Evolutionary conservation across 2,113 vertebrate genomes (phyloP).

Genomic region (Pelmatolapia mariae): DNA sequence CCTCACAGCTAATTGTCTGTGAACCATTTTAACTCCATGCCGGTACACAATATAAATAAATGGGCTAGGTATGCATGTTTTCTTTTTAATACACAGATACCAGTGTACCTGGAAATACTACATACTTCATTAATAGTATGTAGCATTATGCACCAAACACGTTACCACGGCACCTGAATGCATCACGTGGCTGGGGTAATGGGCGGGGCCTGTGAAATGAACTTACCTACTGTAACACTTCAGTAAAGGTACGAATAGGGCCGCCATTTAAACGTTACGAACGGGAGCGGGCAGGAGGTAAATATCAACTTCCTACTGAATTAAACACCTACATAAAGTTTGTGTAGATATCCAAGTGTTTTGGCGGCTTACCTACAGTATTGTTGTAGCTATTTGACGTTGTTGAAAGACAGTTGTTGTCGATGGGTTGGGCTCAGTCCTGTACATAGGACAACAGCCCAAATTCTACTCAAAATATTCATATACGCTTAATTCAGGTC

Average conservation of each 20-base stretch:
- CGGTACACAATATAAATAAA: neutral
- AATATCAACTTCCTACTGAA: neutral
- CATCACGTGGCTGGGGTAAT: neutral
- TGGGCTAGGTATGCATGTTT: neutral
- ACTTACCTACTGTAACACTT: neutral
- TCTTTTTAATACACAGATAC: neutral
- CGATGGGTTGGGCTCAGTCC: neutral
- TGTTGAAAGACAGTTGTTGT: neutral
- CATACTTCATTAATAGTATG: neutral
- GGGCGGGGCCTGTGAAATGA: neutral
- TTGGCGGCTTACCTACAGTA: no score
- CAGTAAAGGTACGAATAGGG: constrained; percentile 8
- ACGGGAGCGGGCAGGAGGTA: neutral
- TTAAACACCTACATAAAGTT: neutral
- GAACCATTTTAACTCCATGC: neutral
- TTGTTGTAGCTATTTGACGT: neutral
- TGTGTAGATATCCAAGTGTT: neutral
- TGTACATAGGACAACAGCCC: neutral
- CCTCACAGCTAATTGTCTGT: neutral
- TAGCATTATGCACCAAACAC: no score
- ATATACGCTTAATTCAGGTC: neutral
- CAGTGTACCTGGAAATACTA: neutral
- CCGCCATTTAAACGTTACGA: neutral
- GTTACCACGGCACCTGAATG: neutral
- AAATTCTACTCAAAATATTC: neutral